Base-by-base conservation (phyloP, 2,888 invertebrate genomes). In the Cosmorhoe ocellata region DNA sequence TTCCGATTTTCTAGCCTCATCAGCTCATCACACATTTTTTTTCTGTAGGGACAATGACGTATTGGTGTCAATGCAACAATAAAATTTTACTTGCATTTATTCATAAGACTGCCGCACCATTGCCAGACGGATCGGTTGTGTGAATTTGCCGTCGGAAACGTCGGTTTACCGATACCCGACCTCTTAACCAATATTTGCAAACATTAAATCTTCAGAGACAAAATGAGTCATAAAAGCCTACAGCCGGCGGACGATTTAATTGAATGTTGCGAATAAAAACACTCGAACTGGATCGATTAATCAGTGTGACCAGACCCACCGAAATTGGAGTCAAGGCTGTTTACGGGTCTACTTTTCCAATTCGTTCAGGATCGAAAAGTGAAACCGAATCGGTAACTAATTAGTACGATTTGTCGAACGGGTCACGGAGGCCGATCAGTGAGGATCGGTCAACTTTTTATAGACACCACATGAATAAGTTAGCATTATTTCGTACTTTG, bases 51-150 rank as follows among this genome's bases (percentile, higher is more conserved):
- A 60, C 62, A 61, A 67, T 76, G 80, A 82, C 76, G 71, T 79
- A 82, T 85, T 74, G 83, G 83, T 89, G 88, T 84, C 87, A 85
- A 80, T 81, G 80, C 76, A 81, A 82, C 80, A 83, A 85, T 87
- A 85, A 86, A 84, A 81, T 78, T 84, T 78, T 59, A 81, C 75
- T 75, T 81, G 70, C 65, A 79, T 81, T 81, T 83, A 81, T 81
- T 80, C 74, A 75, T 77, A 73, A 79, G n/a, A n/a, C n/a, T n/a
- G 54, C 53, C 56, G 33, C 34, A 61, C n/a, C n/a, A n/a, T n/a
- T n/a, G n/a, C n/a, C 57, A 57, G 64, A 62, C 61, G 56, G 44
- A 67, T 71, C 65, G 58, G 69, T 74, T 59, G 59, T 58, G 56
- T 68, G 58, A 58, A 59, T 58, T 51, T 59, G 58, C 59, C 64